These are phyloP conservation scores for Xiphias gladius DNA, from an alignment of 2,113 vertebrate species.

Conservation along the genomic window DNA sequence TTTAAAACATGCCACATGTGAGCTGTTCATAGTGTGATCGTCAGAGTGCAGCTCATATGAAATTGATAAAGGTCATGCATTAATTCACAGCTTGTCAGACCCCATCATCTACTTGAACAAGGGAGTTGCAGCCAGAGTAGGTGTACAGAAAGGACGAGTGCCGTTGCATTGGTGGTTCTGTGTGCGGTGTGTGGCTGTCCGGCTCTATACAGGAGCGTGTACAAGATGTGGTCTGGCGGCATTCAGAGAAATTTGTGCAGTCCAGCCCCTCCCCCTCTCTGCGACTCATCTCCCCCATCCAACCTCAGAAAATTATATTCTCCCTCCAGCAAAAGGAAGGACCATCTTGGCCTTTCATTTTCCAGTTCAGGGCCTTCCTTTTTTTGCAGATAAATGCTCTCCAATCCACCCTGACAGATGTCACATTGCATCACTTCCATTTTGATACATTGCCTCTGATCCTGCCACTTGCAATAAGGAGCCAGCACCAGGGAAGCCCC, in stretches of 20 bases:
- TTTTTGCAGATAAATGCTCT: constrained; percentile 85
- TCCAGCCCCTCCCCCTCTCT: constrained; percentile 37
- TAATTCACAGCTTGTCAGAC: constrained; percentile 67
- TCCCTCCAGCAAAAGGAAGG: constrained; percentile 76
- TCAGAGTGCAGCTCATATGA: constrained; percentile 56
- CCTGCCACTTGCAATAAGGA: constrained; percentile 86
- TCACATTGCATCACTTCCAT: constrained; percentile 85
- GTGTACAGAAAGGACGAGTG: constrained; percentile 9
- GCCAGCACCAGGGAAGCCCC: constrained; percentile 69
- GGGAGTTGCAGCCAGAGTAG: constrained; percentile 28
- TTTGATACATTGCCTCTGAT: constrained; percentile 86
- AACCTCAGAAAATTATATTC: constrained; percentile 76
- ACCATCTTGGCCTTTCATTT: constrained; percentile 87
- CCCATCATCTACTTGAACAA: constrained; percentile 41
- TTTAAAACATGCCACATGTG: constrained; percentile 58
- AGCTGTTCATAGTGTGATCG: constrained; percentile 43
- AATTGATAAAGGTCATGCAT: constrained; percentile 77
- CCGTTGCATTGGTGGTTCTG: background rate
- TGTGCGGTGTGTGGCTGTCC: constrained; percentile 15
- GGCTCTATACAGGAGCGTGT: constrained; percentile 9
- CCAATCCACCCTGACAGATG: constrained; percentile 85
- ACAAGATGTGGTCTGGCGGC: constrained; percentile 54
- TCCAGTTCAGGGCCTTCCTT: constrained; percentile 87
- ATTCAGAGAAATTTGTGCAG: constrained; percentile 62
- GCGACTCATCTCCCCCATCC: constrained; percentile 68